phyloP scores from a whole-genome alignment of 2,113 vertebrate species.

The Zosterops lateralis region DNA sequence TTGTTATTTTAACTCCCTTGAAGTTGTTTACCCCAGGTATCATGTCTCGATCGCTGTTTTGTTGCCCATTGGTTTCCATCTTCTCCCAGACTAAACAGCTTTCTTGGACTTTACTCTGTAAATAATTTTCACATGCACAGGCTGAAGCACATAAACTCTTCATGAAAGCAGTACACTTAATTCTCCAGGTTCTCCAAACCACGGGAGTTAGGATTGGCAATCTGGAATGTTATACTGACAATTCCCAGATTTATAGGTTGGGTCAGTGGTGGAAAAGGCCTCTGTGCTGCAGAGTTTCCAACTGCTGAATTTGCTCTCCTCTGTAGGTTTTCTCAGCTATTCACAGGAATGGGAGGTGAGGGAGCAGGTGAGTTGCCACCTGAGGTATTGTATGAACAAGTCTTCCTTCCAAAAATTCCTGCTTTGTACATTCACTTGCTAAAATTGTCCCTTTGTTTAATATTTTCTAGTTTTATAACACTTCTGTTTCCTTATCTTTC shows the following conservation, averaged over 20 bases:
- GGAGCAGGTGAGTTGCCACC: neutral
- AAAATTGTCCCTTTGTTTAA: neutral
- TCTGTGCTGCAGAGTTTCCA: neutral
- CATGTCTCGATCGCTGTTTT: neutral
- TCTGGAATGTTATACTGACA: neutral
- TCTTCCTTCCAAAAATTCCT: neutral
- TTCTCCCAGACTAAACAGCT: slow-evolving; percentile 42
- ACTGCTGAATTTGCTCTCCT: neutral
- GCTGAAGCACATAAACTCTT: neutral
- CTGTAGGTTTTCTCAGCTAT: neutral
- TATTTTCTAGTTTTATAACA: neutral
- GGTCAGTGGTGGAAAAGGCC: neutral
- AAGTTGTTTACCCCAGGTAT: slow-evolving; percentile 52
- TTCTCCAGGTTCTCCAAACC: slow-evolving; percentile 2
- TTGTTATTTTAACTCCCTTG: slow-evolving; percentile 41
- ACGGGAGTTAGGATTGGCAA: neutral
- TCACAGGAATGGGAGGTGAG: neutral
- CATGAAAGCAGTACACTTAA: neutral
- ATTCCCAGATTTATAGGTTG: neutral
- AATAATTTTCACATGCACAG: neutral
- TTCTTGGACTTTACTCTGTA: neutral
- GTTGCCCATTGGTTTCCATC: neutral
- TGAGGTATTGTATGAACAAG: neutral
- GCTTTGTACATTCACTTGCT: neutral
- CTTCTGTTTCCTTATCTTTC: neutral